Conservation (phyloP, 2,797 vertebrate genomes). For the Eospalax fontanierii region DNA sequence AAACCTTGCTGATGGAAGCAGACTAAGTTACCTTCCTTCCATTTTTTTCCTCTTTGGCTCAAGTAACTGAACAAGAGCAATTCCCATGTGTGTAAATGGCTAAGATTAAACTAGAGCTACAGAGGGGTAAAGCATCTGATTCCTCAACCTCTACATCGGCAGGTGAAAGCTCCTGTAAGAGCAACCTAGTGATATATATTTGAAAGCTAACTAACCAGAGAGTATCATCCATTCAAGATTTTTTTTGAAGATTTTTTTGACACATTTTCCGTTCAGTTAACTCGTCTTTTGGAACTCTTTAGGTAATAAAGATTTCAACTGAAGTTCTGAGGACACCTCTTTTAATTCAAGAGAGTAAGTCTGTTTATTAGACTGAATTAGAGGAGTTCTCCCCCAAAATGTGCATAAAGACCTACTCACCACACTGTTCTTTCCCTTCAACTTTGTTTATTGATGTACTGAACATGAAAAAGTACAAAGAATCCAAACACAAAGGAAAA, state of each 20-base stretch:
- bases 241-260: neutral
- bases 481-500: conserved; percentile 98
- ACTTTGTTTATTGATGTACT: conserved; percentile 99
- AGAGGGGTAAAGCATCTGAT: conserved; percentile 2
- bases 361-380: neutral
- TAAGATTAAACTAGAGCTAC: neutral
- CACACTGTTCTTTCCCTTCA: conserved; percentile 95
- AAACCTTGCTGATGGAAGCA: neutral
- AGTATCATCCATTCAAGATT: neutral
- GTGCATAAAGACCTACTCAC: conserved; percentile 82
- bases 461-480: conserved; percentile 99
- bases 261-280: neutral
- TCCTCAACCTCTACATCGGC: neutral
- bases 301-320: conserved; percentile 41
- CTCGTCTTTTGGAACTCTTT: neutral
- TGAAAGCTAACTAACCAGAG: conserved; percentile 61
- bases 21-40: neutral
- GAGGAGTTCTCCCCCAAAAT: conserved; percentile 35
- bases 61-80: neutral
- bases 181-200: neutral
- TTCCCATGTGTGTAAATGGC: neutral
- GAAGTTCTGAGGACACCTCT: neutral
- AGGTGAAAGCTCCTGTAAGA: neutral
- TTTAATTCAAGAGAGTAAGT: neutral
- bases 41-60: conserved; percentile 19